Evolutionary conservation across 2,888 invertebrate genomes (phyloP), one percentile per base, ranked within the genome.

Genomic region (Stenurella melanura): DNA sequence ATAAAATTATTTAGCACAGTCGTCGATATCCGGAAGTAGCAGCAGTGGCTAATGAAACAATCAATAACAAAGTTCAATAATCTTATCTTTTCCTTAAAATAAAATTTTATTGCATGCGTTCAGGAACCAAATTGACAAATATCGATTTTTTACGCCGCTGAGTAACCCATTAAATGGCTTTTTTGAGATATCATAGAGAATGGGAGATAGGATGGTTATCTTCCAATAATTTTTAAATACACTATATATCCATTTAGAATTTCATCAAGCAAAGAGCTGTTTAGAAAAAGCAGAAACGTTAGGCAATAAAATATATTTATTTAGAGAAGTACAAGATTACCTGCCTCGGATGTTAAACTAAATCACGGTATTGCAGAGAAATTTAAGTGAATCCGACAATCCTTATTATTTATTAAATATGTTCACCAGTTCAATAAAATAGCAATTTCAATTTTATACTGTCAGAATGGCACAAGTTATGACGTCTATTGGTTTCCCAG

Each of bases 391-490:
- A 42, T 71, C 60, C 63, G 42, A 34, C 60, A 57, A 15, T 26
- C 19, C 64, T 61, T 56, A 70, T 79, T 81, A 79, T 81, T 77
- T 78, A 79, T 79, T 79, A 79, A 78, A 72, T 73, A 73, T 67
- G 77, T 78, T 72, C 77, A 66, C 34, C 50, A 58, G 67, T 74
- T 68, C 80, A 74, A 80, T 81, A 81, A 80, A 81, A 75, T 78
- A 71, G 74, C 80, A 72, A 78, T 80, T 81, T 77, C 81, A 81
- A 81, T 81, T 81, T 80, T 77, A 79, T 81, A 56, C 79, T 80
- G 80, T 81, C 81, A 76, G 80, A 75, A 74, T 67, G 78, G 63
- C 58, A 70, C 76, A 68, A 81, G 78, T 81, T 80, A 81, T 68
- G 76, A 73, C 74, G 74, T 73, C 81, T 74, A 72, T 66, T 67